These are phyloP conservation scores for Stenolophus ochropezus DNA, from an alignment of 2,888 invertebrate genomes.

Conservation along the genomic window DNA sequence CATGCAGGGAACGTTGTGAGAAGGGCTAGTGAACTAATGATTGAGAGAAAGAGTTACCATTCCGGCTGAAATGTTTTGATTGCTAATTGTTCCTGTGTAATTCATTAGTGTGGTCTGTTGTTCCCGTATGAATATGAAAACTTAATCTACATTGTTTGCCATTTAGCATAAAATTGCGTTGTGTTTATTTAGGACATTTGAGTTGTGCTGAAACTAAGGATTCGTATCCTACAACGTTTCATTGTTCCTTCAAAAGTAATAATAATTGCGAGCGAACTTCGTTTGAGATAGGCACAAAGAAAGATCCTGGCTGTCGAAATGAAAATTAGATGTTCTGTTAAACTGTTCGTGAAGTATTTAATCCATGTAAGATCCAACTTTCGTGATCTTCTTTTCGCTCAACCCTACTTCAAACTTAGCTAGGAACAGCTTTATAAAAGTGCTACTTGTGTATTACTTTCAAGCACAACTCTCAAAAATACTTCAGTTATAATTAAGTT, in stretches of 20 bases:
- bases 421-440: neutral
- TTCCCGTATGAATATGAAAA: constrained; percentile 25
- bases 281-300: neutral
- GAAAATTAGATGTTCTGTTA: constrained; percentile 13
- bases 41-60: neutral
- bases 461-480: too few species aligned
- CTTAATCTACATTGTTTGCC: constrained; percentile 33
- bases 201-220: constrained; percentile 1
- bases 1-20: neutral
- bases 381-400: neutral
- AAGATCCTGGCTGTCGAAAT: neutral
- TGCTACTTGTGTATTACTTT: too few species aligned
- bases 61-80: neutral
- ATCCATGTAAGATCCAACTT: neutral
- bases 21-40: neutral
- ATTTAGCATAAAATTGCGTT: constrained; percentile 15
- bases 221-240: neutral
- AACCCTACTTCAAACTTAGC: neutral
- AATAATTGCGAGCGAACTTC: neutral
- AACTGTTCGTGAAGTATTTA: constrained; percentile 10
- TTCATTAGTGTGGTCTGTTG: neutral
- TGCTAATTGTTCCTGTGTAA: neutral
- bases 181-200: constrained; percentile 34
- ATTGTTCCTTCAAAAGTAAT: neutral
- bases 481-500: too few species aligned